phyloP scores from a whole-genome alignment of 1,140 invertebrate genomes.

The Diprion similis region DNA sequence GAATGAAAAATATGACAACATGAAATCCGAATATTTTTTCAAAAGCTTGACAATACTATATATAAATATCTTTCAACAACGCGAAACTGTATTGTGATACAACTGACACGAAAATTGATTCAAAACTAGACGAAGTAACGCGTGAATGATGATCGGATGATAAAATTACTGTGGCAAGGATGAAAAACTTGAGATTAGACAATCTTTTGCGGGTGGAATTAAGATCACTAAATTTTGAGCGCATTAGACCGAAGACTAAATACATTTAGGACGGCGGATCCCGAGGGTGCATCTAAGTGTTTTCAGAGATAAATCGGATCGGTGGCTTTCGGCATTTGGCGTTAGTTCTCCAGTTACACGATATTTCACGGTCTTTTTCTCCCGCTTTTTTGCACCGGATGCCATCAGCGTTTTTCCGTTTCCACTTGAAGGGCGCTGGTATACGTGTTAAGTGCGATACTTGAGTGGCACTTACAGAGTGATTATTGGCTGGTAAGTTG shows the following conservation, averaged over 20 bases:
- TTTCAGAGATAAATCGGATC: slow-evolving; percentile 8
- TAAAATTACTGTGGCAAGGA: too few relatives aligned
- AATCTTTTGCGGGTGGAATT: neutral
- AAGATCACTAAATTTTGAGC: neutral
- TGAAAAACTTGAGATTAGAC: too few relatives aligned
- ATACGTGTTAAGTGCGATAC: slow-evolving; percentile 1
- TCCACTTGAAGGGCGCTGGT: neutral
- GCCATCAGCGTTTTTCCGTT: slow-evolving; percentile 3
- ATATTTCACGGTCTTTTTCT: neutral
- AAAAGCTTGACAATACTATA: too few relatives aligned
- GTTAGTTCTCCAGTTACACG: neutral
- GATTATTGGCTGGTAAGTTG: neutral
- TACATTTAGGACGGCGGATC: neutral
- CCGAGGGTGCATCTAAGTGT: neutral
- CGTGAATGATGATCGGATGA: too few relatives aligned
- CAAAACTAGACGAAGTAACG: too few relatives aligned
- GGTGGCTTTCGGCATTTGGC: neutral
- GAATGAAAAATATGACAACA: too few relatives aligned
- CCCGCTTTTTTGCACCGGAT: slow-evolving; percentile 7
- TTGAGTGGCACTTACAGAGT: neutral
- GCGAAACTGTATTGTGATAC: too few relatives aligned
- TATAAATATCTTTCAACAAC: too few relatives aligned
- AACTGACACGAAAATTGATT: too few relatives aligned
- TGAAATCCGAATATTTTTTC: too few relatives aligned
- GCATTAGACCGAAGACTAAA: slow-evolving; percentile 1